Conservation (phyloP, 1,140 invertebrate species). For the Muscidifurax raptorellus region DNA sequence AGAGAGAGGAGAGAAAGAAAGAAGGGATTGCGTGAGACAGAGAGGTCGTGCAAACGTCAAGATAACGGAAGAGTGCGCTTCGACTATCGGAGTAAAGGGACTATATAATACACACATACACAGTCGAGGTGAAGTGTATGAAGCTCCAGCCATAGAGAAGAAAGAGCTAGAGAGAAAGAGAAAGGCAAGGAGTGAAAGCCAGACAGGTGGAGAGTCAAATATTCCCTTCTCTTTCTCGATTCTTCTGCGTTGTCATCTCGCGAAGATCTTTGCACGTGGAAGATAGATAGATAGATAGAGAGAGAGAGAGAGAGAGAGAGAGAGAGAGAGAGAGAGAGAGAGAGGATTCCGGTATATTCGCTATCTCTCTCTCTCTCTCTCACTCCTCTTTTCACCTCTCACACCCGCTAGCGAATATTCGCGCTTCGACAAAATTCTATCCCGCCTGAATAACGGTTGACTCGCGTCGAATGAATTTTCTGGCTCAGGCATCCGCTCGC, state of each 20-base stretch:
- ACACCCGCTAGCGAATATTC: constrained; percentile 37
- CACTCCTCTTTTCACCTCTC: background rate
- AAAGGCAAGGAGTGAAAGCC: background rate
- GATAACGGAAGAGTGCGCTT: constrained; percentile 25
- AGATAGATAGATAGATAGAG: background rate
- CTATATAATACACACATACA: background rate
- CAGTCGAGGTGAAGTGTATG: background rate
- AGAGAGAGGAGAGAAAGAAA: background rate
- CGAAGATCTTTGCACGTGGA: background rate
- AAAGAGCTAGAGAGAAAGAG: background rate
- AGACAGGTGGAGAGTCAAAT: constrained; percentile 26
- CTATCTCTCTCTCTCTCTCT: background rate
- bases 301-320: too few species aligned
- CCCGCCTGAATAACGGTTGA: constrained; percentile 59
- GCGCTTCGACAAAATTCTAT: constrained; percentile 54
- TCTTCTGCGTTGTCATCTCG: constrained; percentile 12
- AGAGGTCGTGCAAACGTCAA: background rate
- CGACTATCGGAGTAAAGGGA: background rate
- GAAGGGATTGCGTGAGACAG: background rate
- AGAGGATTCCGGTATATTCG: background rate
- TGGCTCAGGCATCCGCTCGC: constrained; percentile 30
- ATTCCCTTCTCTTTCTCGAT: constrained; percentile 27
- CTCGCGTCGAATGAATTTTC: constrained; percentile 58
- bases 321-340: too few species aligned
- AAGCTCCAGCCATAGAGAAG: background rate